phyloP scores from a whole-genome alignment of 2,797 vertebrate species.

The Novumbra hubbsi region DNA sequence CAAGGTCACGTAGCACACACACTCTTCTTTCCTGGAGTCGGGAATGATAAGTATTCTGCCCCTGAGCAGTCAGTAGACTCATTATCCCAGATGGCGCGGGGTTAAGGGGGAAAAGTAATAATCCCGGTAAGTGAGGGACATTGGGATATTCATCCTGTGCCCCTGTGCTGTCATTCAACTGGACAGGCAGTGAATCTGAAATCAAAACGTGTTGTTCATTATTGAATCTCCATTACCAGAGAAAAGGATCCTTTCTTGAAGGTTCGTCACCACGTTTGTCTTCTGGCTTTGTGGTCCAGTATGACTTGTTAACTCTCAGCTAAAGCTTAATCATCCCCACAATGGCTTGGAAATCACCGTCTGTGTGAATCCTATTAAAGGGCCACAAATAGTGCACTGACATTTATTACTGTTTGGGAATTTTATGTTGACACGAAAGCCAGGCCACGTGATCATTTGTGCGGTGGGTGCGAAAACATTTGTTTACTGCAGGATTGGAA shows the following conservation, averaged over 20 bases:
- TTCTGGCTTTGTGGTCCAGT: too few relatives aligned
- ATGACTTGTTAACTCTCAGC: too few relatives aligned
- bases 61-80: background rate
- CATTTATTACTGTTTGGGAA: too few relatives aligned
- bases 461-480: too few relatives aligned
- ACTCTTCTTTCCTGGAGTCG: background rate
- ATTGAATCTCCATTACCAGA: background rate
- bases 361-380: too few relatives aligned
- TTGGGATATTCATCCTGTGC: background rate
- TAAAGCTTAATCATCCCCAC: too few relatives aligned
- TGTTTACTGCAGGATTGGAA: too few relatives aligned
- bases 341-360: too few relatives aligned
- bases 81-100: background rate
- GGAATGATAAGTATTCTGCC: background rate
- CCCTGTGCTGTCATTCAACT: background rate
- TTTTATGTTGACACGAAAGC: too few relatives aligned
- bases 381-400: too few relatives aligned
- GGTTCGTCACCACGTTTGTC: too few relatives aligned
- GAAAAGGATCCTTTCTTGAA: background rate
- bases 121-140: background rate
- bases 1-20: background rate
- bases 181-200: background rate
- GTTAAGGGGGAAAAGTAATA: background rate
- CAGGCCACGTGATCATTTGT: too few relatives aligned
- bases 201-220: background rate